These are phyloP conservation scores for Heterodera filipjevi DNA, from an alignment of 2,888 invertebrate genomes.

Conservation along the genomic window DNA sequence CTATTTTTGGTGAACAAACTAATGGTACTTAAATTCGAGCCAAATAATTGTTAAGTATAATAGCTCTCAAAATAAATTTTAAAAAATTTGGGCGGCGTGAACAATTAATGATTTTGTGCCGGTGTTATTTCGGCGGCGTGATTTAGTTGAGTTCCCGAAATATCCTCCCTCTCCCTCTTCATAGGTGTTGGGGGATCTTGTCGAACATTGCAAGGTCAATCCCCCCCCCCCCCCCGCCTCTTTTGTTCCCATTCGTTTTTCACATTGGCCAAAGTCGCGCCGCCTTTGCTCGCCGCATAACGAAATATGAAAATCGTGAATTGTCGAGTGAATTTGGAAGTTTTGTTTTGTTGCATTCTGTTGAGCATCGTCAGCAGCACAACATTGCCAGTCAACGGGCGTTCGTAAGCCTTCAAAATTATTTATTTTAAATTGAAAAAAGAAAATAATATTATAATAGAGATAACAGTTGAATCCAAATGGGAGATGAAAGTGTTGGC, in stretches of 20 bases:
- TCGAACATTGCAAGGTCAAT: not conserved
- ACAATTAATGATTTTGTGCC: no score
- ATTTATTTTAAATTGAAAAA: not conserved
- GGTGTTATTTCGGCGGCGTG: no score
- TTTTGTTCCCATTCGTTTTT: not conserved
- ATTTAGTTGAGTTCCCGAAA: no score
- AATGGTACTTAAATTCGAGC: no score
- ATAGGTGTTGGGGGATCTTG: no score
- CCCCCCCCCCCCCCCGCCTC: no score
- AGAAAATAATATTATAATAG: no score
- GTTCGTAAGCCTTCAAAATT: conserved; percentile 32
- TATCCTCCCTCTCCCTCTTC: no score
- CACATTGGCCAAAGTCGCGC: conserved; percentile 77
- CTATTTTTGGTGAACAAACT: no score
- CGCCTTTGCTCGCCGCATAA: conserved; percentile 81
- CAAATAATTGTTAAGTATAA: no score
- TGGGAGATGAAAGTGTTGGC: conserved; percentile 78
- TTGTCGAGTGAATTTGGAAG: conserved; percentile 86
- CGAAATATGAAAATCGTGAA: conserved; percentile 87
- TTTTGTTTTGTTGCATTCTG: conserved; percentile 87
- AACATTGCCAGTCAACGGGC: conserved; percentile 32
- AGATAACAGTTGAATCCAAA: conserved; percentile 24
- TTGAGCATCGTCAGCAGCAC: conserved; percentile 75
- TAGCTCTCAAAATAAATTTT: no score
- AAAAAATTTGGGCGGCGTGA: no score